Evolutionary conservation across 2,113 vertebrate species (phyloP), one percentile per base, ranked within the genome.

Genomic region (Myodes glareolus): DNA sequence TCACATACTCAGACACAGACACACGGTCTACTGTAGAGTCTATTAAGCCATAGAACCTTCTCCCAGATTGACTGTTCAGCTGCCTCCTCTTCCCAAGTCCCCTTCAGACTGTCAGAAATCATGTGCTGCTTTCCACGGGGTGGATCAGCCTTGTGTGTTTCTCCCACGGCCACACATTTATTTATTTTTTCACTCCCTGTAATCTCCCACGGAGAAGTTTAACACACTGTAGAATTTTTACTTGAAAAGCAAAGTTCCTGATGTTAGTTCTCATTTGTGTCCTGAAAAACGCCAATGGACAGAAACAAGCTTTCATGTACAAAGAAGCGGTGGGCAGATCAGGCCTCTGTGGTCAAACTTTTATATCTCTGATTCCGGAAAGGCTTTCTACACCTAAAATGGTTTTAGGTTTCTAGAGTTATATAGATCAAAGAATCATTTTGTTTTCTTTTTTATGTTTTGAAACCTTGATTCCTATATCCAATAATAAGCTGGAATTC

Each of bases 241-340:
- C 68, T 94, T 96, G 36, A 81, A 97, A 96, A 95, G 63, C 88
- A 65, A 94, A 96, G 86, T 55, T 88, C 47, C 42, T 78, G 33
- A 92, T 70, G 33, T 88, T 97, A 90, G 68, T 47, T 95, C 88
- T 96, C 95, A 94, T 94, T 95, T 97, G 67, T 39, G 25, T 94
- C 52, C 81, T 92, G 80, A 90, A 95, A 95, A 94, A 63, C 3
- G 0, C 55, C 88, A 76, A 78, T 27, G 21, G 33, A 58, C 14
- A 33, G 73, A 86, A 61, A 55, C 61, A 27, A 72, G 36, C 92
- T 96, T 96, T 98, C 86, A 97, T 78, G 86, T 96, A 91, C 52
- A 97, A 96, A 97, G 95, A 92, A 92, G 45, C 0, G 0, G 19
- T 73, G 14, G 45, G 72, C 45, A 68, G 31, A 78, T 25, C 2